Evolutionary conservation across 2,113 vertebrate genomes (phyloP), one percentile per base, ranked within the genome.

Genomic region (Gambusia holbrooki): DNA sequence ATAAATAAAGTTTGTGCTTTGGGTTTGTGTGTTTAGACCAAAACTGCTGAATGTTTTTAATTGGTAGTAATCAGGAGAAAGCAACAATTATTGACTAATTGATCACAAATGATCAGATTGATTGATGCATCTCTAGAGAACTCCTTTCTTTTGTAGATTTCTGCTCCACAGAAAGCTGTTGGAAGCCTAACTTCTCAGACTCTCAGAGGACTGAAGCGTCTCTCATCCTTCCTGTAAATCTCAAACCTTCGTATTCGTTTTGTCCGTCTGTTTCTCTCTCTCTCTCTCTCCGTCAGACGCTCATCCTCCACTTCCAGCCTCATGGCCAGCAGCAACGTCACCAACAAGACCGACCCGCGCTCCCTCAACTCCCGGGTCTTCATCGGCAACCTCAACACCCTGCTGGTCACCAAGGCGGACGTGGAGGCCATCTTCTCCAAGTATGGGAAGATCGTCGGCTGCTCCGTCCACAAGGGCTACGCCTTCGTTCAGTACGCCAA

Each of bases 401-500:
- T 96, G 85, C 93, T 97, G 89, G 96, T 97, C 82, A 97, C 96
- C 92, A 97, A 97, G 88, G 93, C 90, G 0, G 96, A 97, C 9
- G 96, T 97, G 54, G 96, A 97, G 84, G 95, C 95, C 79, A 96
- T 97, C 90, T 97, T 97, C 88, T 89, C 95, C 48, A 97, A 97
- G 85, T 97, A 97, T 0, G 96, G 96, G 80, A 97, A 96, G 93
- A 95, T 97, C 32, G 95, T 97, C 6, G 96, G 96, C 76, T 97
- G 96, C 93, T 97, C 96, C 1, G 95, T 97, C 71, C 96, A 97
- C 94, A 97, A 97, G 91, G 96, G 96, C 84, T 97, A 95, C 86
- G 96, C 96, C 83, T 97, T 97, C 2, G 96, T 97, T 60, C 96
- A 97, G 66, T 97, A 93, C 65, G 90, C 94, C 87, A 96, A 96